Conservation (phyloP, 2,888 invertebrate genomes). For the Lordiphosa fenestrarum region DNA sequence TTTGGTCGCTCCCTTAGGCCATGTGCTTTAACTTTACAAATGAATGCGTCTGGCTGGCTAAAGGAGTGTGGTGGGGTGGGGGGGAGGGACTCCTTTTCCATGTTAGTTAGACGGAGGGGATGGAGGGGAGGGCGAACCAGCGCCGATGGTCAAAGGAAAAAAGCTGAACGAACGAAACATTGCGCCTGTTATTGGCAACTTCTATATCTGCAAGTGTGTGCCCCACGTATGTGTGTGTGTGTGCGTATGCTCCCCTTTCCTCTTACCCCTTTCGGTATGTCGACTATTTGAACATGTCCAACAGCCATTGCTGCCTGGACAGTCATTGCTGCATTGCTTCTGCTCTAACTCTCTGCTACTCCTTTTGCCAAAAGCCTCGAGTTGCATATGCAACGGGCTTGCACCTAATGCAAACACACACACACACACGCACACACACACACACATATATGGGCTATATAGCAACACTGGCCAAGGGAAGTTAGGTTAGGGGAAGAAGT, state of each 20-base stretch:
- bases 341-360: slow-evolving; percentile 30
- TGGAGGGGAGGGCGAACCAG: slow-evolving; percentile 11
- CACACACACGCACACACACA: slow-evolving; percentile 8
- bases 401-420: slow-evolving; percentile 60
- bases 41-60: slow-evolving; percentile 66
- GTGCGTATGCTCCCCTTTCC: neutral
- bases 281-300: slow-evolving; percentile 69
- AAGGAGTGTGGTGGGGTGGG: neutral
- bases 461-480: neutral
- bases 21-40: slow-evolving; percentile 63
- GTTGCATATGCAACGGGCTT: slow-evolving; percentile 62
- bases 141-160: slow-evolving; percentile 66
- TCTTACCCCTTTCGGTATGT: slow-evolving; percentile 4
- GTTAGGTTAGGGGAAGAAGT: slow-evolving; percentile 18
- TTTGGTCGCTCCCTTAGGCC: slow-evolving; percentile 16
- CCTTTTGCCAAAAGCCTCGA: slow-evolving; percentile 65
- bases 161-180: slow-evolving; percentile 59
- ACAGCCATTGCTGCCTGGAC: slow-evolving; percentile 52
- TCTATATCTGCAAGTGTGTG: slow-evolving; percentile 24
- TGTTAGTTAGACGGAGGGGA: neutral
- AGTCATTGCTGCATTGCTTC: slow-evolving; percentile 1
- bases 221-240: too few relatives aligned
- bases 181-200: slow-evolving; percentile 73
- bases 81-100: neutral
- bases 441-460: slow-evolving; percentile 3